phyloP scores from a whole-genome alignment of 1,140 invertebrate species.

The Hormaphis cornu region DNA sequence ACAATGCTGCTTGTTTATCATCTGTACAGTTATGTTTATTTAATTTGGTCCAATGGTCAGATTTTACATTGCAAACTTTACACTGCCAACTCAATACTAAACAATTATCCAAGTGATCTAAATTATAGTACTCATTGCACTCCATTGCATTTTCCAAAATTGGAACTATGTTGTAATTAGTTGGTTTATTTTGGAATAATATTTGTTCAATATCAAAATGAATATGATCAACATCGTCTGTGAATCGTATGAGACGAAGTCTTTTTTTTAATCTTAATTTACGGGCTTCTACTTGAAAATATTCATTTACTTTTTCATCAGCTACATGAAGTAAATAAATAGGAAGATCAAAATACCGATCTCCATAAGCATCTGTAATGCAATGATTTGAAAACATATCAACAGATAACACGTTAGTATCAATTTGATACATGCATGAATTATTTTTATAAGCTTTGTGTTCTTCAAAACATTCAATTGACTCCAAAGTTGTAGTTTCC shows the following conservation, averaged over 20 bases:
- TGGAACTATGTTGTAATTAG: neutral
- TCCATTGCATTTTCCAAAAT: conserved; percentile 1
- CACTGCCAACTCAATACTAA: conserved; percentile 5
- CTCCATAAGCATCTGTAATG: conserved; percentile 16
- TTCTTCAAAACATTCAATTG: neutral
- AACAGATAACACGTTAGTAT: neutral
- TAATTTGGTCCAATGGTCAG: conserved; percentile 22
- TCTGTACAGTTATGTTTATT: conserved; percentile 11
- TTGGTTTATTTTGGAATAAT: conserved; percentile 29
- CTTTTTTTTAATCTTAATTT: conserved; percentile 17
- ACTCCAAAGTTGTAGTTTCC: neutral
- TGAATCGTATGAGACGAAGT: neutral
- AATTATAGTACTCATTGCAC: neutral
- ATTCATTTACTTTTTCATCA: conserved; percentile 2
- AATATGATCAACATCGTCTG: neutral
- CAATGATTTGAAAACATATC: conserved; percentile 13
- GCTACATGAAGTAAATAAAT: conserved; percentile 7
- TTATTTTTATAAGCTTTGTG: neutral
- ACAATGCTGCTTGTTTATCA: neutral
- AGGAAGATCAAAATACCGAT: conserved; percentile 17
- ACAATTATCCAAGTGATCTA: conserved; percentile 6
- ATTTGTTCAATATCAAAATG: conserved; percentile 22
- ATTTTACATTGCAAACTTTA: conserved; percentile 4
- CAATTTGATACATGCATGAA: neutral
- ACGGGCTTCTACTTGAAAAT: conserved; percentile 26